phyloP scores from a whole-genome alignment of 30 jellyfish, hydroid and myxozoan genomes.

The Mastigias papua region DNA sequence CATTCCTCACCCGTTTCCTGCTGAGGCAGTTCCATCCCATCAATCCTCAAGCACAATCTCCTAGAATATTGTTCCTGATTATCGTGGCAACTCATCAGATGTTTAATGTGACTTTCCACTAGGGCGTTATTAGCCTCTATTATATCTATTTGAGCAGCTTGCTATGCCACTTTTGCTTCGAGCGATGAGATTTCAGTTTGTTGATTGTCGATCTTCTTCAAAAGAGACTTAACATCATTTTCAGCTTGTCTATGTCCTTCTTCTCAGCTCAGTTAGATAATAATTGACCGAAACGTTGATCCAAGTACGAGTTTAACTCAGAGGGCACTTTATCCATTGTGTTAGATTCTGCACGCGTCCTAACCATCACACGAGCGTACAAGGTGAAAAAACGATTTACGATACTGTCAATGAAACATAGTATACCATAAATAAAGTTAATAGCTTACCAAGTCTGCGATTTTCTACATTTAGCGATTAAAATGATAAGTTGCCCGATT shows the following conservation, averaged over 20 bases:
- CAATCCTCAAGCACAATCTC: slow-evolving; percentile 44
- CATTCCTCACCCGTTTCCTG: slow-evolving; percentile 44
- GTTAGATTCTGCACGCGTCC: slow-evolving; percentile 41
- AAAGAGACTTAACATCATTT: slow-evolving; percentile 17
- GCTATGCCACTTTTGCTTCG: slow-evolving; percentile 27
- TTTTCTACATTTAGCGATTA: neutral
- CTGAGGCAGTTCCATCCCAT: slow-evolving; percentile 21
- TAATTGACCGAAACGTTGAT: slow-evolving; percentile 50
- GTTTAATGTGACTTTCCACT: neutral
- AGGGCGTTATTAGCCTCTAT: slow-evolving; percentile 1
- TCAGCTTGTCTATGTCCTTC: slow-evolving; percentile 13
- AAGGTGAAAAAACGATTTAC: neutral
- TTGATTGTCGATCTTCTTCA: slow-evolving; percentile 41
- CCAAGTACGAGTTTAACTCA: slow-evolving; percentile 55
- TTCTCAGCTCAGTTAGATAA: slow-evolving; percentile 33
- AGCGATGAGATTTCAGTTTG: slow-evolving; percentile 19
- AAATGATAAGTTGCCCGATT: neutral
- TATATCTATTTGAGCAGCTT: slow-evolving; percentile 20
- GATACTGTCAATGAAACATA: neutral
- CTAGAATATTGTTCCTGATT: slow-evolving; percentile 42
- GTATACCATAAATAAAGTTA: neutral
- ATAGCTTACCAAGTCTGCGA: neutral
- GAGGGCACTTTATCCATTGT: slow-evolving; percentile 31
- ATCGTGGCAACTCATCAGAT: slow-evolving; percentile 27
- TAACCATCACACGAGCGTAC: slow-evolving; percentile 31